Evolutionary conservation across 2,888 invertebrate genomes (phyloP).

Genomic region (Sphecodes monilicornis): DNA sequence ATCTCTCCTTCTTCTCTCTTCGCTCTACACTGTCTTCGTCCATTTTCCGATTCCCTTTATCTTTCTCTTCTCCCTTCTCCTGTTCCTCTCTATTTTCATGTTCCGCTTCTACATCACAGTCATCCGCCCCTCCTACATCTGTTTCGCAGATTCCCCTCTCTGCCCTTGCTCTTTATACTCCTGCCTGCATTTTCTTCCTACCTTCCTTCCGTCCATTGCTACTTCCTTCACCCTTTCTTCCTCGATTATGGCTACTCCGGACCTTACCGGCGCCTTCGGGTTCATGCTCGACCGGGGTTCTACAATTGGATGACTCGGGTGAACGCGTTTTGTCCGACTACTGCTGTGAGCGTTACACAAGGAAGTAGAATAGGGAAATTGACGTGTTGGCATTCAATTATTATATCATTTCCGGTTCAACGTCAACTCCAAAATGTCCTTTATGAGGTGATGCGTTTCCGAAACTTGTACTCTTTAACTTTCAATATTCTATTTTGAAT

Average conservation of each 20-base stretch:
- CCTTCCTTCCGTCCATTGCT: background rate
- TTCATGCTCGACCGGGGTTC: background rate
- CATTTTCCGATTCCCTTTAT: conserved; percentile 23
- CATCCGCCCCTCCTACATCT: background rate
- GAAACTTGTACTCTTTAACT: too few relatives aligned
- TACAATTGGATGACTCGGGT: background rate
- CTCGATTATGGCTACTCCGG: conserved; percentile 7
- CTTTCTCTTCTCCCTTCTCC: background rate
- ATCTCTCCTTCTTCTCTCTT: conserved; percentile 7
- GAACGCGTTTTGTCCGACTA: background rate
- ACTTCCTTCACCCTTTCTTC: background rate
- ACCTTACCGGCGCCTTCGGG: background rate
- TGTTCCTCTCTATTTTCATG: background rate
- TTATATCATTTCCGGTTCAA: background rate
- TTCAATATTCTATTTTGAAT: background rate
- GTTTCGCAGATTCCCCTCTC: conserved; percentile 23
- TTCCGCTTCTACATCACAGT: background rate
- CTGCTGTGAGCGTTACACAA: background rate
- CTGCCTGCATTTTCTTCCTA: background rate
- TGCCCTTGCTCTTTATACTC: conserved; percentile 19
- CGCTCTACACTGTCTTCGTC: background rate
- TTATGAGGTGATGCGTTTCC: too few relatives aligned
- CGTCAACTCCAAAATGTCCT: too few relatives aligned
- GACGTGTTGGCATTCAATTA: background rate
- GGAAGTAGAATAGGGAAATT: background rate